These are phyloP conservation scores for Beris morrisii DNA, from an alignment of 2,888 invertebrate genomes.

Conservation along the genomic window DNA sequence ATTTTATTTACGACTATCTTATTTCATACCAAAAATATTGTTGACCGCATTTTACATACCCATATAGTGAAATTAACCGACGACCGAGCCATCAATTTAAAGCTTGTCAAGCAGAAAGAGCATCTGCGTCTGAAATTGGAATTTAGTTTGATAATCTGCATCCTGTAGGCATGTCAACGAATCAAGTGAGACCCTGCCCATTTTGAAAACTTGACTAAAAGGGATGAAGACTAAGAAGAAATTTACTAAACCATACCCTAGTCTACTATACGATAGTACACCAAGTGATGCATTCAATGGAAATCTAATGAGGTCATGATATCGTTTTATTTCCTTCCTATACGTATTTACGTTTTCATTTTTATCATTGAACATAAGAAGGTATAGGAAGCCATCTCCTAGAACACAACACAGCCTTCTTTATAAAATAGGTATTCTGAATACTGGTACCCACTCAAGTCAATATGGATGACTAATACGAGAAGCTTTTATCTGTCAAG, in stretches of 20 bases:
- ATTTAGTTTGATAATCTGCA: too few species aligned
- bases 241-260: constrained; percentile 15
- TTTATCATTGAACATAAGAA: constrained; percentile 19
- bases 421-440: background rate
- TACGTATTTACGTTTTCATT: constrained; percentile 26
- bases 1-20: too few species aligned
- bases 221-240: constrained; percentile 19
- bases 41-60: too few species aligned
- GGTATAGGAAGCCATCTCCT: too few species aligned
- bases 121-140: too few species aligned
- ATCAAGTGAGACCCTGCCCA: constrained; percentile 32
- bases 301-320: constrained; percentile 39
- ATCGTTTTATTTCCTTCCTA: constrained; percentile 37
- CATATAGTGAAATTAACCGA: too few species aligned
- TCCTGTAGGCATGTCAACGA: constrained; percentile 36
- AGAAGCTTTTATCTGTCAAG: constrained; percentile 38
- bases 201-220: constrained; percentile 25
- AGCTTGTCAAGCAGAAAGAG: too few species aligned
- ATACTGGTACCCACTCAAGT: constrained; percentile 19
- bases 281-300: constrained; percentile 36
- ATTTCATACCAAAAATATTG: too few species aligned
- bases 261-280: constrained; percentile 16
- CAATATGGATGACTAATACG: constrained; percentile 37
- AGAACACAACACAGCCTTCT: too few species aligned
- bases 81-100: background rate